Evolutionary conservation across 1,140 invertebrate species (phyloP), one percentile per base, ranked within the genome.

Genomic region (Globodera ellingtonae): DNA sequence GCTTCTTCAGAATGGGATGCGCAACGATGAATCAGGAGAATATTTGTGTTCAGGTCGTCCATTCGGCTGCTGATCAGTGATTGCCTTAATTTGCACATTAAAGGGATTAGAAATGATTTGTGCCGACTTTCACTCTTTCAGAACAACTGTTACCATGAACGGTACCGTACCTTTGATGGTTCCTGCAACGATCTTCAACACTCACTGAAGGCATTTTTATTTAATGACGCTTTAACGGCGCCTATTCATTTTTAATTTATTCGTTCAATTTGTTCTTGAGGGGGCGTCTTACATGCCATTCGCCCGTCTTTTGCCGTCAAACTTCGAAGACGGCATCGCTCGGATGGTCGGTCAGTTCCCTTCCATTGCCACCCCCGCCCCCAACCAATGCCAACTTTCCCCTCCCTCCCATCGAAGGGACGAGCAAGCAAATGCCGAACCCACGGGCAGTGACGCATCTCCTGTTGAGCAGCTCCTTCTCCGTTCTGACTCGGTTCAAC

Each of bases 171-270:
- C 13, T 72, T 80, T 13, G 84, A 85, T 67, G 84, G 84, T 15
- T 84, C 84, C 35, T 85, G 84, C 72, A 85, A 85, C 75, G 81
- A 85, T 59, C 44, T 84, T 2, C 50, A 77, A 24, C 52, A 84
- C 6, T 56, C 76, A 3, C 47, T 84, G 21, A 87, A 72, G 81
- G 80, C 71, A 75, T 10, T 59, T 13, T 24, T 24, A 35, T 35
- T 44, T 59, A 24, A 47, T 21, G 9, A 8, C 13, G 24, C 24
- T 73, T 59, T 62, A 10, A 4, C 52, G 52, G 71, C 35, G 35
- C 35, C 35, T 0, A 35, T 35, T 35, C 35, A 35, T 35, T 35
- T 35, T 35, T 35, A 46, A 21, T 73, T 21, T 73, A 67, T 24
- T 35, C 35, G 35, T 35, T 35, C 35, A 35, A 35, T 35, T 35